Conservation (phyloP, 2,888 invertebrate genomes). For the Adelphocoris suturalis region DNA sequence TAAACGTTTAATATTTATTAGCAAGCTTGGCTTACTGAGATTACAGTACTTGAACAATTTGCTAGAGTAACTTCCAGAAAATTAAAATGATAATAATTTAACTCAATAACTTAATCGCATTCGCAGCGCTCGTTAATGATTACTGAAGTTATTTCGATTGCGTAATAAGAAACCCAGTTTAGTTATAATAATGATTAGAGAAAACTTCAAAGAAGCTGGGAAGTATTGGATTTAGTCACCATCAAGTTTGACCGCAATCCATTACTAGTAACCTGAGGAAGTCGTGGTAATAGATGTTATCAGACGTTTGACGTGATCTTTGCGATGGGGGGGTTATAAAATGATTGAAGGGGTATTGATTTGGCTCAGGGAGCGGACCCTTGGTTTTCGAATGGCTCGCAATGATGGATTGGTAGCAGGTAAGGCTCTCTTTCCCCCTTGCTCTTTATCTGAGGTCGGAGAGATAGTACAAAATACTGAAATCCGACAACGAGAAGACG, state of each 20-base stretch:
- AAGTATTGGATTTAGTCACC: background rate
- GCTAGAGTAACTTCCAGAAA: too few species aligned
- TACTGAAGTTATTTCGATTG: too few species aligned
- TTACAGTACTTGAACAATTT: too few species aligned
- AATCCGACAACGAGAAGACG: conserved; percentile 24
- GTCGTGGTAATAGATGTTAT: conserved; percentile 30
- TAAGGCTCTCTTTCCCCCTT: conserved; percentile 19
- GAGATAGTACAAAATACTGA: background rate
- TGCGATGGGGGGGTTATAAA: background rate
- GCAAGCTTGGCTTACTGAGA: too few species aligned
- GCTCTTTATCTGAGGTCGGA: background rate
- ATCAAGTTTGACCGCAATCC: conserved; percentile 5
- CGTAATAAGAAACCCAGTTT: too few species aligned
- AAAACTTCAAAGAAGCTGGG: background rate
- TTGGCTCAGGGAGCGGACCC: conserved; percentile 2
- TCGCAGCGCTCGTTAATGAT: too few species aligned
- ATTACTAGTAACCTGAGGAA: background rate
- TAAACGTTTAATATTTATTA: too few species aligned
- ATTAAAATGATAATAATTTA: too few species aligned
- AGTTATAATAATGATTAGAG: background rate
- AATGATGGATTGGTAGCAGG: conserved; percentile 42
- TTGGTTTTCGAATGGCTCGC: background rate
- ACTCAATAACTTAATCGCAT: too few species aligned
- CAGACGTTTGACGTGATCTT: conserved; percentile 7
- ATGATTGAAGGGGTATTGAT: conserved; percentile 54